Evolutionary conservation across 1,140 invertebrate species (phyloP), one percentile per base, ranked within the genome.

Genomic region (Steinernema khuongi): DNA sequence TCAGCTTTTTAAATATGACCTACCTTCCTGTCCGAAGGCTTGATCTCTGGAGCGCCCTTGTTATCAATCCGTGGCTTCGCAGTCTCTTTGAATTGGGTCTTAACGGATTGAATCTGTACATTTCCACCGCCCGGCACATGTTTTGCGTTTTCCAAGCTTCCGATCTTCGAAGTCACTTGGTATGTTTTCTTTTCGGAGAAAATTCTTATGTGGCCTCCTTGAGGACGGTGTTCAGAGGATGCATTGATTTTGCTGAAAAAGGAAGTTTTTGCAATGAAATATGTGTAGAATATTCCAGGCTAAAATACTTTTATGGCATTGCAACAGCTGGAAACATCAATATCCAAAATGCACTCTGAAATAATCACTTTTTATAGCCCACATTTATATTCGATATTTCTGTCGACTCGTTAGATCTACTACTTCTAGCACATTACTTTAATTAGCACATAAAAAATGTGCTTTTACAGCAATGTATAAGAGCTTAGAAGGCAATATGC

Each of bases 201-300:
- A 71, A 77, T 77, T 19, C 71, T 72, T 2, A 77, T 72, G 67
- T 74, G 74, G 50, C 75, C 75, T 1, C 75, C 75, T 11, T 60
- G 67, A 7, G 75, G 31, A 18, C 66, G 69, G 44, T 77, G 75
- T 32, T 77, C 71, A 1, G 75, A 74, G 1, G 67, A 36, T 26
- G 67, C 69, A 33, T 50, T 72, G 28, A 77, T 41, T 32, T 75
- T 75, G 69, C 74, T 75, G 29, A 72, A 71, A 71, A n/a, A n/a
- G n/a, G n/a, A n/a, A n/a, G n/a, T n/a, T n/a, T n/a, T n/a, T n/a
- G n/a, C n/a, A n/a, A n/a, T n/a, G n/a, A n/a, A n/a, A n/a, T n/a
- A n/a, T n/a, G n/a, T n/a, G n/a, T n/a, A n/a, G n/a, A n/a, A n/a
- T n/a, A n/a, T n/a, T n/a, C n/a, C n/a, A n/a, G n/a, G n/a, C n/a